These are phyloP conservation scores for Aromia moschata DNA, from an alignment of 2,888 invertebrate genomes.

Conservation along the genomic window DNA sequence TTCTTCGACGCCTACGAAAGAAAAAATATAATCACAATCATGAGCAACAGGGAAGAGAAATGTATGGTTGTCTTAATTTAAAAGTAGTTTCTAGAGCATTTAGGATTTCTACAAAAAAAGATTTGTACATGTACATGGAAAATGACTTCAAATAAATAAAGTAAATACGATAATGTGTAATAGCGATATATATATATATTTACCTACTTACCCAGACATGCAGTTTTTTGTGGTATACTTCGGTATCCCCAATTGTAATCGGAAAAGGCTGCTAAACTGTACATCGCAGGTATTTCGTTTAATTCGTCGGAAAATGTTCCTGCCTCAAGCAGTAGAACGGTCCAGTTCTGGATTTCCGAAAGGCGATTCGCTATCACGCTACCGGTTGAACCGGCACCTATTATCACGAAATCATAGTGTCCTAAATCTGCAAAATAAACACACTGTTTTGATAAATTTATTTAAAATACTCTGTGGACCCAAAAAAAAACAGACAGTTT, in stretches of 20 bases:
- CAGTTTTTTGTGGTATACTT: conserved; percentile 37
- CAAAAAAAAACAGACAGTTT: too few species aligned
- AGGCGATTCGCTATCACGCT: conserved; percentile 41
- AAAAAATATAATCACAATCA: too few species aligned
- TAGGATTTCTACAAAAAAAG: too few species aligned
- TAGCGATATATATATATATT: too few species aligned
- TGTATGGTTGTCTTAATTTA: too few species aligned
- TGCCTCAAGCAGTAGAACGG: conserved; percentile 41
- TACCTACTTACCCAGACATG: conserved; percentile 37
- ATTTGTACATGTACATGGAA: too few species aligned
- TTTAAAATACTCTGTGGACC: too few species aligned
- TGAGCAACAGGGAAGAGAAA: too few species aligned
- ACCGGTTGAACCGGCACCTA: conserved; percentile 42
- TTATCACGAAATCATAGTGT: conserved; percentile 38
- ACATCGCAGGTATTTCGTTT: conserved; percentile 38
- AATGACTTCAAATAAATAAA: too few species aligned
- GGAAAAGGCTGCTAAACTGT: conserved; percentile 31
- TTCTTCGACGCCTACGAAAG: neutral
- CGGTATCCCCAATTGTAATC: conserved; percentile 42
- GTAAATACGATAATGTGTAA: too few species aligned
- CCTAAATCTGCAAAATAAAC: conserved; percentile 39
- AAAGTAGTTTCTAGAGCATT: too few species aligned
- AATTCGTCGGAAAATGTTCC: conserved; percentile 38
- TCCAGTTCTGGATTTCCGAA: conserved; percentile 39
- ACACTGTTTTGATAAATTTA: too few species aligned